Conservation (phyloP, 2,113 vertebrate genomes). For the Ammodytes dubius region DNA sequence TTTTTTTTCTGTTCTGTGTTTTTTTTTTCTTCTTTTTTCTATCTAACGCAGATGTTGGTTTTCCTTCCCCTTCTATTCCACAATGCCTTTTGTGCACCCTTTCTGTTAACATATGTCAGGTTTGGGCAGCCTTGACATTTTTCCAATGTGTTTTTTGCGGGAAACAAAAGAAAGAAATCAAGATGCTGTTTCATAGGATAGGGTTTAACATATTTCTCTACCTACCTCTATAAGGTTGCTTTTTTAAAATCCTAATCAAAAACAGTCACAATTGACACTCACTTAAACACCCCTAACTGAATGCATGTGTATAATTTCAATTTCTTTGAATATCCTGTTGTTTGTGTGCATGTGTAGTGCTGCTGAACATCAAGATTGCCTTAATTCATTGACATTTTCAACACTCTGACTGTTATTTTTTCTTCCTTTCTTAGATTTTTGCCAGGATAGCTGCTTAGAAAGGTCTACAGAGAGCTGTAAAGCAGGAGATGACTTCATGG, state of each 20-base stretch:
- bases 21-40: conserved; percentile 33
- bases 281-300: conserved; percentile 16
- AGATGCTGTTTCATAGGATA: conserved; percentile 55
- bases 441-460: conserved; percentile 58
- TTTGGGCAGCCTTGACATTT: conserved; percentile 80
- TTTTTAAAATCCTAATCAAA: conserved; percentile 49
- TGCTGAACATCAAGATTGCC: conserved; percentile 35
- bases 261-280: conserved; percentile 15
- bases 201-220: conserved; percentile 47
- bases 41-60: conserved; percentile 75
- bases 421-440: conserved; percentile 74
- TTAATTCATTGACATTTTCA: conserved; percentile 39
- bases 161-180: conserved; percentile 39
- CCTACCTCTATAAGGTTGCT: conserved; percentile 37
- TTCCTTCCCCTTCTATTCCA: conserved; percentile 72
- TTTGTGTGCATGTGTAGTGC: conserved; percentile 15
- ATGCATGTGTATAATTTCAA: conserved; percentile 8
- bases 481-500: conserved; percentile 80
- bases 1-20: conserved; percentile 65
- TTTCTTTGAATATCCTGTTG: conserved; percentile 26
- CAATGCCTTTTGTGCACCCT: conserved; percentile 76
- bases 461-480: conserved; percentile 59
- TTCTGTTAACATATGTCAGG: conserved; percentile 76
- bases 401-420: conserved; percentile 33
- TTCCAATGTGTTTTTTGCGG: conserved; percentile 66